Percentiles rank a stretch among this genome's conserved stretches.
These are phyloP conservation scores for Drosophila sordidula DNA, from an alignment of 2,888 invertebrate species.

Conservation along the genomic window DNA sequence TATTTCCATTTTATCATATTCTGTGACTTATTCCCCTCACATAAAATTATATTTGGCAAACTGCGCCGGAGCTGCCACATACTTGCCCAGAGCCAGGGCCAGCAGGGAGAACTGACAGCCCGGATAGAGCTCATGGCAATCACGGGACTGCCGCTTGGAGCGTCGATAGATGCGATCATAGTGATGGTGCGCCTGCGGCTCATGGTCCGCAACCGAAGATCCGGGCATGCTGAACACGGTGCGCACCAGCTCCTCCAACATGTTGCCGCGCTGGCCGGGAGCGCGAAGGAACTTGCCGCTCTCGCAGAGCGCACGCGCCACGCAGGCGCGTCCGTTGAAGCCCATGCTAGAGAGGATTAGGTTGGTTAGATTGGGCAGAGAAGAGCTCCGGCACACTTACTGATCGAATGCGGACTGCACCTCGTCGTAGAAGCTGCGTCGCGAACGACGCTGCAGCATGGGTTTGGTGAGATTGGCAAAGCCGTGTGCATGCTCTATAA, in stretches of 20 bases:
- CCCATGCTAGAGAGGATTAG: conserved; percentile 88
- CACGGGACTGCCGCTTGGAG: conserved; percentile 85
- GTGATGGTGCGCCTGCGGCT: conserved; percentile 86
- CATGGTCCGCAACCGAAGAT: conserved; percentile 37
- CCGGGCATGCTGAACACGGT: conserved; percentile 86
- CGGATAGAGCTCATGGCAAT: conserved; percentile 87
- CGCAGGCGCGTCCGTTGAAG: conserved; percentile 89
- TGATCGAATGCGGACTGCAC: conserved; percentile 89
- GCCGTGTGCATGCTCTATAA: conserved; percentile 84
- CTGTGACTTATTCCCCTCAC: conserved; percentile 31
- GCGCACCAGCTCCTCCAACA: conserved; percentile 90
- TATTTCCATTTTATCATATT: too few relatives aligned
- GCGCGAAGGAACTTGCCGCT: conserved; percentile 87
- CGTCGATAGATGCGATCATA: conserved; percentile 89
- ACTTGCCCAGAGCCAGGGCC: conserved; percentile 89
- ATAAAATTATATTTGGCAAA: conserved; percentile 63
- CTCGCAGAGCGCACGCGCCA: conserved; percentile 91
- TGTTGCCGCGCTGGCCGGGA: conserved; percentile 86
- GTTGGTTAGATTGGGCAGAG: background rate
- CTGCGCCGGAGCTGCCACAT: conserved; percentile 70
- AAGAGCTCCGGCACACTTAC: conserved; percentile 85
- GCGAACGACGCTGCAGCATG: conserved; percentile 86
- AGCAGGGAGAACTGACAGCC: conserved; percentile 90
- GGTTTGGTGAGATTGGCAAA: conserved; percentile 72
- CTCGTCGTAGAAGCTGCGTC: conserved; percentile 89